phyloP scores from a whole-genome alignment of 1,140 invertebrate species.

The Cepaea nemoralis region DNA sequence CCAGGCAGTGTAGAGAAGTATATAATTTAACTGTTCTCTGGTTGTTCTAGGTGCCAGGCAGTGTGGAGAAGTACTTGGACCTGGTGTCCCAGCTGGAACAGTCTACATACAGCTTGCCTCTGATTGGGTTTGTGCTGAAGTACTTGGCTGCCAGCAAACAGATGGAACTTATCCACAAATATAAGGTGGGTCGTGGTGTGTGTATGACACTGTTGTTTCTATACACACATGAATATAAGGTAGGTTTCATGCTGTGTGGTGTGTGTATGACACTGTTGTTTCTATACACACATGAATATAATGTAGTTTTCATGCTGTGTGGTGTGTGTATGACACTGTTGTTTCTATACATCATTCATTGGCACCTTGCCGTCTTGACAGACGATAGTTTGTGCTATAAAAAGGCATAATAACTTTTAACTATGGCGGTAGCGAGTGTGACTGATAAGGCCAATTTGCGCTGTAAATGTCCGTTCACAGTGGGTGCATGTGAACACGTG shows the following conservation, averaged over 20 bases:
- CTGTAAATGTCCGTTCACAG: too few species aligned
- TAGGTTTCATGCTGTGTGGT: constrained; percentile 50
- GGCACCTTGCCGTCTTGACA: too few species aligned
- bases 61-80: constrained; percentile 58
- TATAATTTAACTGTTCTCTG: background rate
- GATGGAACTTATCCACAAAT: constrained; percentile 61
- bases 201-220: too few species aligned
- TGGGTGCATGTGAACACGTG: too few species aligned
- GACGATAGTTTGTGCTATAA: too few species aligned
- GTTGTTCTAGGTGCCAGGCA: constrained; percentile 43
- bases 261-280: too few species aligned
- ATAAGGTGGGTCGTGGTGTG: constrained; percentile 65
- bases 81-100: constrained; percentile 65
- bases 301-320: constrained; percentile 67
- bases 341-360: too few species aligned
- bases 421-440: too few species aligned
- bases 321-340: background rate
- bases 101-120: constrained; percentile 61
- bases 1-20: constrained; percentile 57
- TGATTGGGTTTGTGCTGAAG: constrained; percentile 67
- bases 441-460: too few species aligned
- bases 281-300: constrained; percentile 67
- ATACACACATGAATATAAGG: constrained; percentile 71
- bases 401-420: too few species aligned
- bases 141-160: constrained; percentile 68